Evolutionary conservation across 2,797 vertebrate genomes (phyloP).

Genomic region (Okamejei kenojei): DNA sequence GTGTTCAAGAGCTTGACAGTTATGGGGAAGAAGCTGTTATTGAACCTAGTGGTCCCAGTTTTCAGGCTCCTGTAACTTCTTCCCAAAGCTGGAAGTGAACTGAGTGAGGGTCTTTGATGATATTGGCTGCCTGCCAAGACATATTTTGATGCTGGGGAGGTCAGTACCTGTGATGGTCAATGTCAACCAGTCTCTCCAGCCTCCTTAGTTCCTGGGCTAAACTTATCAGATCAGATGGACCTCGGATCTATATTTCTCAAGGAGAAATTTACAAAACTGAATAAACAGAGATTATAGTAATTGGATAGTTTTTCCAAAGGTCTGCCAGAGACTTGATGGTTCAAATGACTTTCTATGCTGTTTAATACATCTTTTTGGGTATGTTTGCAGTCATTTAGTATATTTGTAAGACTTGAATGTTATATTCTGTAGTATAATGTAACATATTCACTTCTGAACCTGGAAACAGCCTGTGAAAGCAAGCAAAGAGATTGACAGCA

Average conservation of each 20-base stretch:
- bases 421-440: neutral
- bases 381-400: neutral
- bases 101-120: too few relatives aligned
- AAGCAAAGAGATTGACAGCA: neutral
- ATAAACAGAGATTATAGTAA: neutral
- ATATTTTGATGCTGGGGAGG: too few relatives aligned
- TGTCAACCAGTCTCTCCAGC: too few relatives aligned
- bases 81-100: too few relatives aligned
- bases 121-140: too few relatives aligned
- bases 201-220: too few relatives aligned
- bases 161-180: too few relatives aligned
- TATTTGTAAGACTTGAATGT: neutral
- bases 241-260: neutral
- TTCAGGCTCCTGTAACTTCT: too few relatives aligned
- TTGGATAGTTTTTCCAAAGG: neutral
- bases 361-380: neutral
- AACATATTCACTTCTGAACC: neutral
- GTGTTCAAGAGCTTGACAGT: too few relatives aligned
- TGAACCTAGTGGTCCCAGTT: too few relatives aligned
- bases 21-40: too few relatives aligned
- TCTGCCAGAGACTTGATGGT: neutral
- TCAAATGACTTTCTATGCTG: neutral
- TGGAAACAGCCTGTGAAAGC: neutral
- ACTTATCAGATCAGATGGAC: too few relatives aligned
- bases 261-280: neutral